A percentile compares a stretch with the other conserved stretches of the same genome.
These are phyloP conservation scores for Hermodice carunculata DNA, from an alignment of 2,888 invertebrate species.

Conservation along the genomic window DNA sequence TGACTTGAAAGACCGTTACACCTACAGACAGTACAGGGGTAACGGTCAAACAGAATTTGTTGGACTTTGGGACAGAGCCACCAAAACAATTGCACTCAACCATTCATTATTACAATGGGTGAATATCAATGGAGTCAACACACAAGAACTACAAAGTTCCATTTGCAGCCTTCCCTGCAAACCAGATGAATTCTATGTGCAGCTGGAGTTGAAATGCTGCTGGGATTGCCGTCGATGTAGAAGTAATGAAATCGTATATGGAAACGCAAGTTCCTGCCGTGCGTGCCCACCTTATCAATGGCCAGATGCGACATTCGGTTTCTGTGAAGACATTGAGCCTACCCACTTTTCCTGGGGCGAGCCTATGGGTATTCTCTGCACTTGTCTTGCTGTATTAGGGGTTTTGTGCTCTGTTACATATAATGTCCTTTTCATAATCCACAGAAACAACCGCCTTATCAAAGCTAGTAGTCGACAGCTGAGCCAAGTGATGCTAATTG, in stretches of 20 bases:
- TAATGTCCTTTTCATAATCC: constrained; percentile 27
- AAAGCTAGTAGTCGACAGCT: constrained; percentile 47
- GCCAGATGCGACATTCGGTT: not conserved
- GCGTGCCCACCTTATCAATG: not conserved
- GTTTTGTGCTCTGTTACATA: constrained; percentile 16
- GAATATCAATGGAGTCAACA: no score
- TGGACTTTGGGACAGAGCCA: constrained; percentile 35
- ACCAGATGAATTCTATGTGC: constrained; percentile 38
- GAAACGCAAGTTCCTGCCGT: constrained; percentile 32
- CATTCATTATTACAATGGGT: constrained; percentile 6
- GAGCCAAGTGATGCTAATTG: constrained; percentile 33
- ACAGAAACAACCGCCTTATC: constrained; percentile 39
- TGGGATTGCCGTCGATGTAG: constrained; percentile 48
- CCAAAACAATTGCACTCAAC: not conserved
- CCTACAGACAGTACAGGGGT: constrained; percentile 3
- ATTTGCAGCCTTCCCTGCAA: constrained; percentile 44
- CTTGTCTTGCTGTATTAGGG: constrained; percentile 18
- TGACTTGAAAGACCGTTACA: constrained; percentile 6
- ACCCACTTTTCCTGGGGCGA: constrained; percentile 21
- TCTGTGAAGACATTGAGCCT: constrained; percentile 25
- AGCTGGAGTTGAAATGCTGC: constrained; percentile 44
- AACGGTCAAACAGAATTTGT: constrained; percentile 10
- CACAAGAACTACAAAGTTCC: no score
- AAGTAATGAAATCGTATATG: constrained; percentile 38
- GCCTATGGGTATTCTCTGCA: constrained; percentile 14